These are phyloP conservation scores for Drosophila willistoni DNA, from an alignment of 1,140 invertebrate genomes.

Conservation along the genomic window DNA sequence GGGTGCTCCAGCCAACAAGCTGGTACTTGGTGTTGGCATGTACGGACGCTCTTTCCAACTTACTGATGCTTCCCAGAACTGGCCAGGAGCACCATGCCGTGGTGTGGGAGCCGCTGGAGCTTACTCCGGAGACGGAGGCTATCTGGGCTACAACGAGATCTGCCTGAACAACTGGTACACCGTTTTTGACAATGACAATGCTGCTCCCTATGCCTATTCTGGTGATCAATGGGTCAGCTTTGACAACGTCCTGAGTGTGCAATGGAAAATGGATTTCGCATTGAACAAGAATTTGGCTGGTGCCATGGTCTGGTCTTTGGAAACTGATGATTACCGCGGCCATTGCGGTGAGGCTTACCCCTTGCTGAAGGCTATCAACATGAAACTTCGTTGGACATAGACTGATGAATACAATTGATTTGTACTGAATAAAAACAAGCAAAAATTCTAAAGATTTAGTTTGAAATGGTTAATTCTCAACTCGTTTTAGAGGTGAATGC, in stretches of 20 bases:
- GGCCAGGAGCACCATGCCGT: conserved; percentile 84
- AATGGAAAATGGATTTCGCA: conserved; percentile 73
- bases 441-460: no score
- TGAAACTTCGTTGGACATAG: conserved; percentile 72
- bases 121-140: conserved; percentile 88
- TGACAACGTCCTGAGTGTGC: conserved; percentile 82
- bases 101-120: conserved; percentile 86
- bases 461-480: no score
- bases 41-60: conserved; percentile 88
- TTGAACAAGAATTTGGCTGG: conserved; percentile 86
- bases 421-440: not conserved
- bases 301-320: conserved; percentile 92
- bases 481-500: no score
- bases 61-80: conserved; percentile 82
- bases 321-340: conserved; percentile 90
- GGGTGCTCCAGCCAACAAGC: conserved; percentile 84
- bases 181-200: conserved; percentile 48
- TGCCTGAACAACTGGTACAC: conserved; percentile 68
- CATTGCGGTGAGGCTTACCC: conserved; percentile 85
- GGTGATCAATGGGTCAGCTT: conserved; percentile 83
- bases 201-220: conserved; percentile 73
- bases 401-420: not conserved
- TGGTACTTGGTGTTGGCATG: conserved; percentile 87
- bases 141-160: conserved; percentile 91
- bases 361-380: conserved; percentile 79